Evolutionary conservation across 2,888 invertebrate species (phyloP).

Genomic region (Minunthozetes semirufus): DNA sequence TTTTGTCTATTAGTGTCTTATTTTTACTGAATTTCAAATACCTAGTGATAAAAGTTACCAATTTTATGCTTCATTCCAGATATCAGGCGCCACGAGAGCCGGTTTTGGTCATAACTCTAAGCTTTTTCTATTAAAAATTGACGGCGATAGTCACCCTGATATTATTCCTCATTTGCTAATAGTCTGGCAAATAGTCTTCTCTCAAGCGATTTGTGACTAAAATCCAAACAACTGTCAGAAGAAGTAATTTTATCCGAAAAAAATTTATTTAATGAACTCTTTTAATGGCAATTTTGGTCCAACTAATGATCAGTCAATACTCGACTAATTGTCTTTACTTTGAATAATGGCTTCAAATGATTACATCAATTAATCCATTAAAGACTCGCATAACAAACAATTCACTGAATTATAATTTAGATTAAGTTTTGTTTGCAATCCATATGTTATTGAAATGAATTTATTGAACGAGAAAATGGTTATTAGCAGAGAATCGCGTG

Average conservation of each 20-base stretch:
- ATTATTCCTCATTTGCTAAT: neutral
- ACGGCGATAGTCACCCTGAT: neutral
- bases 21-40: neutral
- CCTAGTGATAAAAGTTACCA: neutral
- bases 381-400: neutral
- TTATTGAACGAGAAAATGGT: neutral
- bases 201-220: neutral
- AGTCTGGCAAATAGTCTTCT: neutral
- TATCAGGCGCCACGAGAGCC: neutral
- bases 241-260: neutral
- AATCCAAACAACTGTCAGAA: conserved; percentile 8
- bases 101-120: neutral
- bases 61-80: neutral
- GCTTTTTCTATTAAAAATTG: neutral
- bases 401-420: conserved; percentile 4
- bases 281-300: neutral
- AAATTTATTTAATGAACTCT: conserved; percentile 12
- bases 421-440: conserved; percentile 11
- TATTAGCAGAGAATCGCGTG: neutral
- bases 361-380: neutral
- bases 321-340: neutral
- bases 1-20: neutral
- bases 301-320: conserved; percentile 20
- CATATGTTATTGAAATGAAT: neutral
- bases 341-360: neutral